phyloP scores from a whole-genome alignment of 2,113 vertebrate genomes.

The Triplophysa siluroides region DNA sequence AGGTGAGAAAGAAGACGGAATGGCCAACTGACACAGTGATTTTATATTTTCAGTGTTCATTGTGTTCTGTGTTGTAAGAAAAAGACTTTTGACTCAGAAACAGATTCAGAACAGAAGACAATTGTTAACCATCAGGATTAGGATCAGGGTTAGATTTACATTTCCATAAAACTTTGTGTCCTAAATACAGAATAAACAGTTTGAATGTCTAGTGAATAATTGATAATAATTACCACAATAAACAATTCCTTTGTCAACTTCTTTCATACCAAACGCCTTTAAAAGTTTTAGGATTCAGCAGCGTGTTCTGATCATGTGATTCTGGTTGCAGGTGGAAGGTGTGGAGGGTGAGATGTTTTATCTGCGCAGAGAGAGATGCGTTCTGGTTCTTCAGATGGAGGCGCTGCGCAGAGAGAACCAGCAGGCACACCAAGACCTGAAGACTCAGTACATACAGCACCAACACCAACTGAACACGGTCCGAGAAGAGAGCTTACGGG shows the following conservation, averaged over 20 bases:
- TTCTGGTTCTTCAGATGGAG: constrained; percentile 77
- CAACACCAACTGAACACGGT: constrained; percentile 65
- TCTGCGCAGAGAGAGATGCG: constrained; percentile 68
- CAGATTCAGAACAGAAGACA: no score
- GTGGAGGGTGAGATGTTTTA: constrained; percentile 62
- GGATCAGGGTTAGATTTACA: no score
- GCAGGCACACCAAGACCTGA: constrained; percentile 72
- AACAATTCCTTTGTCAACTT: neutral
- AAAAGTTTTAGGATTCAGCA: neutral
- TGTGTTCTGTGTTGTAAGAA: no score
- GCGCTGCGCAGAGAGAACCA: constrained; percentile 72
- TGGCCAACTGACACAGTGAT: neutral
- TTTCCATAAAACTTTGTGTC: no score
- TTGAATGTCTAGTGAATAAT: no score
- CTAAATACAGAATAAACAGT: no score
- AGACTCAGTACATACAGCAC: constrained; percentile 66
- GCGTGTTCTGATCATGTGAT: neutral
- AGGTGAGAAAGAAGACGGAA: constrained; percentile 34
- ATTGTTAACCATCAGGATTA: no score
- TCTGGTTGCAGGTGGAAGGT: constrained; percentile 59
- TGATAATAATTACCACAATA: no score
- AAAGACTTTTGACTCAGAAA: no score
- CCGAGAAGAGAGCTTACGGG: constrained; percentile 79
- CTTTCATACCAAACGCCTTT: neutral
- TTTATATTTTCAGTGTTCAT: no score